Conservation (phyloP, 1,140 invertebrate genomes). For the Saccostrea cuccullata region DNA sequence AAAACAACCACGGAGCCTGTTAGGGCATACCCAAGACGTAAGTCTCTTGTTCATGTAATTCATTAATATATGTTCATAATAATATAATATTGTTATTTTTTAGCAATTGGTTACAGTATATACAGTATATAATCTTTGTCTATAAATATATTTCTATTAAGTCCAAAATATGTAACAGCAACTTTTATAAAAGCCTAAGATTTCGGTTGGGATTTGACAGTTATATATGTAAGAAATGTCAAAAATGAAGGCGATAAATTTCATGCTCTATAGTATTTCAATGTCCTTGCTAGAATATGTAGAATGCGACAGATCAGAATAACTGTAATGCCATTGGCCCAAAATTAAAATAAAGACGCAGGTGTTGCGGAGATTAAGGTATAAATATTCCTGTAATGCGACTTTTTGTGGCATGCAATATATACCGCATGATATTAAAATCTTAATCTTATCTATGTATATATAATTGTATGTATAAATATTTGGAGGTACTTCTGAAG, state of each 20-base stretch:
- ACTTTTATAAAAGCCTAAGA: no score
- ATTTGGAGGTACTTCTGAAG: not conserved
- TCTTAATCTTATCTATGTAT: no score
- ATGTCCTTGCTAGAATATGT: not conserved
- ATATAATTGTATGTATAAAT: no score
- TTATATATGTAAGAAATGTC: not conserved
- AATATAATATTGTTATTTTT: no score
- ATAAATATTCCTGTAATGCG: not conserved
- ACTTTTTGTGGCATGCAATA: not conserved
- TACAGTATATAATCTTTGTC: no score
- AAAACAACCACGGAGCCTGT: not conserved
- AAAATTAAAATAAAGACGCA: not conserved
- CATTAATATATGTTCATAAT: no score
- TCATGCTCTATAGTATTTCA: not conserved
- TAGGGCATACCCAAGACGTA: conserved; percentile 33
- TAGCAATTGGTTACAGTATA: no score
- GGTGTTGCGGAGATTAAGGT: not conserved
- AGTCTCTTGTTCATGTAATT: not conserved
- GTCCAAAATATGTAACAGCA: no score
- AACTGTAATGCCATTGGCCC: not conserved
- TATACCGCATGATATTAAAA: not conserved
- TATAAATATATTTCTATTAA: no score
- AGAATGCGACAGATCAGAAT: not conserved
- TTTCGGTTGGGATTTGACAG: no score
- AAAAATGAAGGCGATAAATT: not conserved